A percentile compares a stretch with the other conserved stretches of the same genome.
Evolutionary conservation across 2,113 vertebrate species (phyloP).

Genomic region (Chaetodon trifascialis): DNA sequence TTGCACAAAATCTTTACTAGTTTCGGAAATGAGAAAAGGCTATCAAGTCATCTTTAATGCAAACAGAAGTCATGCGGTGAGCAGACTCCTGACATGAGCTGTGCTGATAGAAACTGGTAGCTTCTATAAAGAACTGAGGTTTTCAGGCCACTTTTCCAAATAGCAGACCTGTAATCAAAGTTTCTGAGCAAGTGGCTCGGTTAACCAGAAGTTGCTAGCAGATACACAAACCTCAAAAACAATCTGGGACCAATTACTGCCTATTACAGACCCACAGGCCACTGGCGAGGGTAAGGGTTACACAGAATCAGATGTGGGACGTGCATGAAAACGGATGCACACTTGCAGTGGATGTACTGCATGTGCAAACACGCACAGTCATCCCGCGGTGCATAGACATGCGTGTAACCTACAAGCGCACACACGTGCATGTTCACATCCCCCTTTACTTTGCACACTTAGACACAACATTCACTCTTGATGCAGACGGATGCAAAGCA

Average conservation of each 20-base stretch:
- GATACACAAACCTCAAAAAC: conserved; percentile 76
- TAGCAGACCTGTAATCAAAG: conserved; percentile 76
- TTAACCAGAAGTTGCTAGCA: conserved; percentile 74
- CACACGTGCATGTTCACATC: background rate
- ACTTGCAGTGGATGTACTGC: conserved; percentile 27
- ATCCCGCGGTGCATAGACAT: background rate
- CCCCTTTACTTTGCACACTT: conserved; percentile 6
- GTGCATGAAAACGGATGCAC: conserved; percentile 54
- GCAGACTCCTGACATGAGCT: conserved; percentile 62
- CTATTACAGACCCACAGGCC: conserved; percentile 79
- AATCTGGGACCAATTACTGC: conserved; percentile 84
- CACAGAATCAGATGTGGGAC: conserved; percentile 66
- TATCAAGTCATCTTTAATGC: conserved; percentile 43
- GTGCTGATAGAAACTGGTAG: conserved; percentile 70
- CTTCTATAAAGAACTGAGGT: conserved; percentile 77
- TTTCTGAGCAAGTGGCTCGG: conserved; percentile 81
- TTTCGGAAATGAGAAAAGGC: conserved; percentile 18
- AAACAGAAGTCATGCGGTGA: conserved; percentile 67
- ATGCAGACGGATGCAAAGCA: conserved; percentile 8
- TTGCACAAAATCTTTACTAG: background rate
- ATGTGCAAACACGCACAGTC: background rate
- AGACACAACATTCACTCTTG: conserved; percentile 63
- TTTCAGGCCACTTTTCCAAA: conserved; percentile 74
- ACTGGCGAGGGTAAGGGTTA: conserved; percentile 69
- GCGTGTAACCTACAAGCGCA: no score